Evolutionary conservation across 2,113 vertebrate genomes (phyloP), one percentile per base, ranked within the genome.

Genomic region (Apodemus speciosus): DNA sequence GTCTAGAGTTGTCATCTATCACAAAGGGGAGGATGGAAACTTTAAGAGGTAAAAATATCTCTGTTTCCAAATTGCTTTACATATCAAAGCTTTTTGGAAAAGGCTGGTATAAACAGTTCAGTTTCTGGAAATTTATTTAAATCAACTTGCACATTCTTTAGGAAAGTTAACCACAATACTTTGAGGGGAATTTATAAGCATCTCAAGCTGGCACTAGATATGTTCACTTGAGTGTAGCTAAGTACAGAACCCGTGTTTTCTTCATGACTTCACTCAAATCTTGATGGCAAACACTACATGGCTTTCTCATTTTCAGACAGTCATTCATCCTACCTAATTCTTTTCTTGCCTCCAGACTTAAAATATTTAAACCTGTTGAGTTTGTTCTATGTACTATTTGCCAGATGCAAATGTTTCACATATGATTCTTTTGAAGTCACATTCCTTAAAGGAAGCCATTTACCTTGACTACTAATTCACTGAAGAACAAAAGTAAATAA

Each of bases 21-120:
- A 88, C 81, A 90, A 49, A 85, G 68, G 77, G n/a, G 76, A 94
- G 32, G 69, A 94, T 92, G 76, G 93, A 95, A 97, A 96, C 58
- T 77, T 83, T 95, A 96, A 91, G 87, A 96, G 84, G 89, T 89
- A 97, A 96, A 96, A 96, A 95, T 96, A 97, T 94, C 84, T 96
- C 94, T 95, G 91, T 97, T 97, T 96, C 94, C 95, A 96, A 94
- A 84, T 77, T 95, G 91, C 96, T 97, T 97, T 97, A 95, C 97
- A 97, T 97, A 95, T 97, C 95, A 97, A 97, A 97, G 94, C 81
- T 71, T 95, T 94, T 79, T 69, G 35, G 94, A 88, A 69, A 94
- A 79, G 66, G 11, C 30, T 96, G 93, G 80, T 86, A 95, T 97
- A 97, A 97, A 97, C 95, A 97, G 76, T 93, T 94, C 87, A 83